Evolutionary conservation across 53 echinoderm and acorn worm genomes (phyloP), one percentile per base, ranked within the genome.

Genomic region (Echinarachnius parma): DNA sequence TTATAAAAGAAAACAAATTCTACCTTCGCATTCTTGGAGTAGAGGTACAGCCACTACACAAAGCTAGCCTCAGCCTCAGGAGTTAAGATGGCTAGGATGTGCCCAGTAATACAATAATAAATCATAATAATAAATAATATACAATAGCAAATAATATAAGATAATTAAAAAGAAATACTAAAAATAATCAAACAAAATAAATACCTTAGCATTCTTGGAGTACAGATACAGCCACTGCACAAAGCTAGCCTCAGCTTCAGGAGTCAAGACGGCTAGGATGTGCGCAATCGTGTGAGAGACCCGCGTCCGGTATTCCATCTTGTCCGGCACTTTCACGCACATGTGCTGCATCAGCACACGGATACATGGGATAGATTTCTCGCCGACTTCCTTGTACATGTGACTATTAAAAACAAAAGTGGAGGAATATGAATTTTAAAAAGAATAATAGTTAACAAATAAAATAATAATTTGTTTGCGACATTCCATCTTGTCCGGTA

Each of bases 401-500:
- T 83, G 86, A 23, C 93, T 93, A 33, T 1, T 19, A 58, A n/a
- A n/a, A n/a, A n/a, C n/a, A n/a, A n/a, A n/a, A n/a, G n/a, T n/a
- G n/a, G n/a, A n/a, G n/a, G n/a, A n/a, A n/a, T n/a, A n/a, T n/a
- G n/a, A n/a, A n/a, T n/a, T n/a, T n/a, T n/a, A n/a, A n/a, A n/a
- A n/a, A n/a, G n/a, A n/a, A n/a, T n/a, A n/a, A n/a, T n/a, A n/a
- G n/a, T n/a, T n/a, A n/a, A n/a, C n/a, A n/a, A n/a, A n/a, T n/a
- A n/a, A n/a, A n/a, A n/a, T n/a, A n/a, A n/a, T n/a, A n/a, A n/a
- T n/a, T n/a, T n/a, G n/a, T n/a, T n/a, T n/a, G n/a, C n/a, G n/a
- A n/a, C n/a, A n/a, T n/a, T 94, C 95, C 1, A 87, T 68, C 82
- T 79, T 87, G 59, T 95, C 95, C 0, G 95, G 90, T 13, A 94